These are phyloP conservation scores for Schizothorax lantsangensis DNA, from an alignment of 2,797 vertebrate genomes.

Conservation along the genomic window DNA sequence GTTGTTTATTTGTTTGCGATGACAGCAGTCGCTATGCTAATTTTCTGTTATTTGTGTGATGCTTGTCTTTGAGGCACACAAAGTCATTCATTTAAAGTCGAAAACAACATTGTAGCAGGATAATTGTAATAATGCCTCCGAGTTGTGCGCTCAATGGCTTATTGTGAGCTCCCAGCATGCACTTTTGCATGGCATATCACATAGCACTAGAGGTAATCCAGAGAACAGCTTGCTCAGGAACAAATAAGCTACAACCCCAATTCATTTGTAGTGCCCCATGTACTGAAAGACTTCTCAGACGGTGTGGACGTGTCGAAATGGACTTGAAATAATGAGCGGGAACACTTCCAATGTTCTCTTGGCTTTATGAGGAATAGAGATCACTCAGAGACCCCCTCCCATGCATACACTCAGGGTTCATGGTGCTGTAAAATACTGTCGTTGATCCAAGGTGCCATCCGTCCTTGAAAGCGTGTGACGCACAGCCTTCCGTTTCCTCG, in stretches of 20 bases:
- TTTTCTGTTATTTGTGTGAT: neutral
- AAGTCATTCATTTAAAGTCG: neutral
- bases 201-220: slow-evolving; percentile 11
- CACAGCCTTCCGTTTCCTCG: neutral
- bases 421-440: slow-evolving; percentile 10
- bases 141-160: neutral
- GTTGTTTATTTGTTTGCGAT: neutral
- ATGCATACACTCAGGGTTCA: slow-evolving; percentile 3
- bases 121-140: neutral
- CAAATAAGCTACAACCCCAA: slow-evolving; percentile 27
- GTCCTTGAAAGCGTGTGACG: slow-evolving; percentile 25
- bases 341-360: slow-evolving; percentile 33
- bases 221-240: slow-evolving; percentile 38
- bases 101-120: neutral
- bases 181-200: slow-evolving; percentile 7
- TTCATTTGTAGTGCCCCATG: slow-evolving; percentile 45
- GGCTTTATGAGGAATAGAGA: slow-evolving; percentile 24
- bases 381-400: slow-evolving; percentile 20
- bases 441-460: neutral
- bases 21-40: neutral
- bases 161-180: slow-evolving; percentile 15
- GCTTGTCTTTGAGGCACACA: neutral
- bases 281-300: slow-evolving; percentile 36
- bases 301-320: slow-evolving; percentile 31
- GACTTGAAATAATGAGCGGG: slow-evolving; percentile 26